Base-by-base conservation (phyloP, 2,888 invertebrate species). In the Tethea ocularis region DNA sequence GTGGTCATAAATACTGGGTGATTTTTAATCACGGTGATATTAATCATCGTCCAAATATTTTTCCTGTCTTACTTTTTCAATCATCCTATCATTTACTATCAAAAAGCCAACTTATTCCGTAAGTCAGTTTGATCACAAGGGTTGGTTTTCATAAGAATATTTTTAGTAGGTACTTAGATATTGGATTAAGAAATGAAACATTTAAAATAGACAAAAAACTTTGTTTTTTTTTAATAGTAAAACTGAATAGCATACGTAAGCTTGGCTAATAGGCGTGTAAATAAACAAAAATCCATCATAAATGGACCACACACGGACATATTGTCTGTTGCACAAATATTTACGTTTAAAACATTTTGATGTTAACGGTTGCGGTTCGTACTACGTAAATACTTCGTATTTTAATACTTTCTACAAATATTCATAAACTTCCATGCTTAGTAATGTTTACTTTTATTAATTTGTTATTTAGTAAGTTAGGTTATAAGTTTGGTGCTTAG, bases 291-390 rank as follows among this genome's bases (percentile, higher is more conserved):
- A 67, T 63, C 63, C 59, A 58, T 61, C 67, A 67, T 74, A 74
- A 78, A 75, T 62, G 64, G 78, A 74, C 77, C 75, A 74, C 75
- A 75, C 70, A 65, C 59, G 61, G 61, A 63, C 61, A 46, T 20
- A n/a, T n/a, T n/a, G 46, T 61, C 57, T 54, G 57, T 61, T 63
- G 64, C 61, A 66, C 80, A 82, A 84, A 82, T 82, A 79, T 83
- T 84, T 84, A 83, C 71, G 52, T 73, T 72, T 60, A 60, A 69
- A 70, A 64, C 69, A 74, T 78, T 33, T 76, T 77, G 68, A 79
- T 63, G 74, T 69, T 69, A 62, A 66, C 66, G 66, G 63, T 61
- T 66, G 67, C 55, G 67, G 69, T 61, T 62, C 54, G 52, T 62
- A 52, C 60, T 56, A 61, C 57, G 13, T 51, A 36, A 56, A 17